Percentiles rank a stretch among this genome's conserved stretches.
phyloP scores from a whole-genome alignment of 2,113 vertebrate species.

The Oxyruncus cristatus region DNA sequence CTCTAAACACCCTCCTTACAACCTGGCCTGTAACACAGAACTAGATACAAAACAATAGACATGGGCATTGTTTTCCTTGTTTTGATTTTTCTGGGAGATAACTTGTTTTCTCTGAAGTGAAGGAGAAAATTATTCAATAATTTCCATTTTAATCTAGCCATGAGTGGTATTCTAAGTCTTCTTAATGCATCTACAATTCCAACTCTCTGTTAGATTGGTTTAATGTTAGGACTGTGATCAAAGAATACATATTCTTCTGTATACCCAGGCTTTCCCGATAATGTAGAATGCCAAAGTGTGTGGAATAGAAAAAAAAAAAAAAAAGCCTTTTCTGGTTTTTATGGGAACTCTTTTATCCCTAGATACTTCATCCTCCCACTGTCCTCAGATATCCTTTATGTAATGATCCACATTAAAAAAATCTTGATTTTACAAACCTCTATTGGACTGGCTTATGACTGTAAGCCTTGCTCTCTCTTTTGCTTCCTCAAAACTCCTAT shows the following conservation, averaged over 20 bases:
- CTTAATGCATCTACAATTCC: background rate
- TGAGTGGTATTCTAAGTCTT: background rate
- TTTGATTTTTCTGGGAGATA: constrained; percentile 33
- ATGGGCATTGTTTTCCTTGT: background rate
- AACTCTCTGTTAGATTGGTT: background rate
- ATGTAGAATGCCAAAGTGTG: background rate
- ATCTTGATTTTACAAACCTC: background rate
- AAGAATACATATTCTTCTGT: background rate
- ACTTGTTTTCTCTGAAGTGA: constrained; percentile 22
- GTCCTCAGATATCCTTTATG: background rate
- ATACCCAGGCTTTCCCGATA: background rate
- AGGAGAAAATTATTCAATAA: constrained; percentile 57
- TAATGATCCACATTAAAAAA: background rate
- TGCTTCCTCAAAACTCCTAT: background rate
- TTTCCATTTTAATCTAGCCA: constrained; percentile 20
- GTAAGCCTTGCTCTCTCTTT: background rate
- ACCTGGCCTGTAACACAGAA: constrained; percentile 42
- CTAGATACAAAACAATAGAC: background rate
- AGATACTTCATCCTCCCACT: background rate
- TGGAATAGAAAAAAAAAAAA: background rate
- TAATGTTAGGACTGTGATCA: background rate
- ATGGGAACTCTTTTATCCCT: background rate
- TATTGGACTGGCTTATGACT: background rate
- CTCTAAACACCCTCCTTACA: constrained; percentile 46
- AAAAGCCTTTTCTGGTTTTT: background rate